Evolutionary conservation across 2,797 vertebrate species (phyloP), one percentile per base, ranked within the genome.

Genomic region (Falco biarmicus): DNA sequence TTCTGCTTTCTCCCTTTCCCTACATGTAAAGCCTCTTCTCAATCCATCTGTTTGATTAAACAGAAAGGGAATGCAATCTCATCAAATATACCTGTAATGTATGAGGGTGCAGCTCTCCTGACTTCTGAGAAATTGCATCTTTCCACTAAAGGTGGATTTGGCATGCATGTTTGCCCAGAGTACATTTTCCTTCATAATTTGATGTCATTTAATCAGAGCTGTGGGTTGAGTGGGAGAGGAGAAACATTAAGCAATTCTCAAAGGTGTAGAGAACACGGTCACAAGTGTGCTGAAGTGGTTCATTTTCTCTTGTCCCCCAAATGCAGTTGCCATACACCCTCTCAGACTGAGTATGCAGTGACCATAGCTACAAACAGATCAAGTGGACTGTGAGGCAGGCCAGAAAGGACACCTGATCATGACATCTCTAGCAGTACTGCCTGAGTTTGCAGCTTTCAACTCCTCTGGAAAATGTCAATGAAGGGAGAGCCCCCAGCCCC

Each of bases 161-260:
- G 54, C 59, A 48, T 53, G 53, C 17, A 81, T 16, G 17, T 51
- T 94, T 81, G 50, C 15, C 28, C 28, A 45, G 73, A 71, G 18
- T 50, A 68, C 7, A 29, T 69, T 78, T 91, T 84, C 37, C 28
- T 74, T 66, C 51, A 37, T 60, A 54, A 87, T 90, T 94, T 90
- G 48, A 41, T 82, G 87, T 63, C 17, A n/a, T 90, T 92, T 94
- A 79, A 73, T 90, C 54, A 88, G 32, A 94, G 9, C 21, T 92
- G 51, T 64, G 41, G 25, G 4, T 60, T 85, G 37, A 77, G 15
- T 34, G 19, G 17, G 54, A 68, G 31, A 63, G 53, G 4, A 90
- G 41, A 57, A 77, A 56, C 20, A 68, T 34, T 29, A 64, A 81
- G 24, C 0, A 1, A 32, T 43, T 88, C 45, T 90, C 20, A 29